These are phyloP conservation scores for Montipora capitata DNA, from an alignment of 92 coral and sea anemone genomes.

Conservation along the genomic window DNA sequence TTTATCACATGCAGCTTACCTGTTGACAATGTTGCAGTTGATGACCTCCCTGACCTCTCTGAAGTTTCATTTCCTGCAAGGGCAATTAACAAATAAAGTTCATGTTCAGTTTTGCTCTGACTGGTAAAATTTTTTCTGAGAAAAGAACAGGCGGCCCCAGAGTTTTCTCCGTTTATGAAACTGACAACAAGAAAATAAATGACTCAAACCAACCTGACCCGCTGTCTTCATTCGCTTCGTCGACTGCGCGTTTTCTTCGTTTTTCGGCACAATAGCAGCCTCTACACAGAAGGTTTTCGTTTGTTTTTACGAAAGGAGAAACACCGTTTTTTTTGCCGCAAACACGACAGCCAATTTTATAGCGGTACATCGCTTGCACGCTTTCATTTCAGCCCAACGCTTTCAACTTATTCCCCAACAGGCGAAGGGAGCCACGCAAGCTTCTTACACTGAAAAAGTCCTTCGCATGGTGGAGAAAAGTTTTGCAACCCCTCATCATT, in stretches of 20 bases:
- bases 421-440: conserved; percentile 13
- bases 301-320: background rate
- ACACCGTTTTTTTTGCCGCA: conserved; percentile 7
- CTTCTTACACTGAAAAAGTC: background rate
- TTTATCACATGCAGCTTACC: too few species aligned
- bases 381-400: background rate
- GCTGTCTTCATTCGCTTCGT: background rate
- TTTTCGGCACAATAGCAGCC: conserved; percentile 2
- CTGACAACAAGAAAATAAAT: background rate
- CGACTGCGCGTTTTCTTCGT: background rate
- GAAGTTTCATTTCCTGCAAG: background rate
- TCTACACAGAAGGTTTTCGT: background rate
- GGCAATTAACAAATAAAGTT: background rate
- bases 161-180: too few species aligned
- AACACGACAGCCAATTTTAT: background rate
- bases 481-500: conserved; percentile 4
- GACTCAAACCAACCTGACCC: background rate
- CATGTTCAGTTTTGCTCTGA: background rate
- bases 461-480: conserved; percentile 5
- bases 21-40: too few species aligned
- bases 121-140: too few species aligned
- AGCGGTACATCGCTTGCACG: background rate
- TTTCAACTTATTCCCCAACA: background rate
- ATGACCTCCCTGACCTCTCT: background rate
- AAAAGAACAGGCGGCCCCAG: too few species aligned